Base-by-base conservation (phyloP, 1,140 invertebrate species). In the Triops cancriformis region DNA sequence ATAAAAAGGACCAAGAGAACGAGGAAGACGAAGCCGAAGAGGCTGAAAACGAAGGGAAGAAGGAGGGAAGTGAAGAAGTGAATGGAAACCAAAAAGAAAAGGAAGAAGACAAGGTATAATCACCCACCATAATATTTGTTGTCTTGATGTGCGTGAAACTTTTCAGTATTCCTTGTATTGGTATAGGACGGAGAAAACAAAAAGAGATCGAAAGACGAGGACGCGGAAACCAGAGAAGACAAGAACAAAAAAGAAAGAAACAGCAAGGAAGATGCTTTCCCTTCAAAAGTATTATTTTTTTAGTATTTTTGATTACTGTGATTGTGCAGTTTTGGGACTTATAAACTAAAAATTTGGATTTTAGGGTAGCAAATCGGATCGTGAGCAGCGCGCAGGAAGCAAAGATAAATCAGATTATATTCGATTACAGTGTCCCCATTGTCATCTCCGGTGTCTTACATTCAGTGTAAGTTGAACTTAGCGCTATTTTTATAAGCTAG, bases 401-500 rank as follows among this genome's bases (percentile, higher is more conserved):
- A 73, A 77, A 11, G 26, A 77, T 27, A 42, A 51, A 9, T 45
- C 72, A 72, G 41, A 76, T 76, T 92, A 89, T 80, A 90, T 93
- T 26, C 90, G 90, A 81, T 84, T 94, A 1, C 87, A 86, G 31
- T 93, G 92, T 82, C 89, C 91, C 1, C 92, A 93, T 82, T 93
- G 92, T 81, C 86, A 87, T 76, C 88, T 89, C 80, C 89, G 89
- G 80, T 91, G 88, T 81, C 85, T 90, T 4, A 93, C 91, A 12
- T 93, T 92, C 81, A 89, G 88, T 81, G 89, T 89, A 79, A 83
- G 84, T 83, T 18, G 73, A 23, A 78, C 37, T 74, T 26, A n/a
- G 9, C 73, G 51, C 23, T 73, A 42, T 75, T 73, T 75, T 80
- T 77, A 73, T 42, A 41, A 72, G 37, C 41, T 76, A 14, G 23